Percentiles rank a stretch among this genome's conserved stretches.
These are phyloP conservation scores for Istiophorus platypterus DNA, from an alignment of 2,113 vertebrate genomes.

Conservation along the genomic window DNA sequence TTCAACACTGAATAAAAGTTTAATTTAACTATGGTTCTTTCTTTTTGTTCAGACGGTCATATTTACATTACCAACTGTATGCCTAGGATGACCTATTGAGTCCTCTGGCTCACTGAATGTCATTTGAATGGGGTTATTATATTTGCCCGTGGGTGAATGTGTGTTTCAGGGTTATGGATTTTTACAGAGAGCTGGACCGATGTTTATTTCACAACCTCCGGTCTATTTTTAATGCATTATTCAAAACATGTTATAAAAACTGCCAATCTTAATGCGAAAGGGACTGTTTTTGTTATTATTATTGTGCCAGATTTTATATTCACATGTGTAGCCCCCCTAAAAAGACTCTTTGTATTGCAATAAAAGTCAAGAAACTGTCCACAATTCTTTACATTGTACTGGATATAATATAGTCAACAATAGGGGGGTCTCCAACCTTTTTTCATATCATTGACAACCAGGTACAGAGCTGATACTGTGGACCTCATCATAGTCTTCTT, in stretches of 20 bases:
- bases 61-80: slow-evolving; percentile 31
- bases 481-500: not conserved
- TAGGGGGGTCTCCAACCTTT: slow-evolving; percentile 6
- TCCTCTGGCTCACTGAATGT: slow-evolving; percentile 32
- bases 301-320: slow-evolving; percentile 44
- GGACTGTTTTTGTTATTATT: slow-evolving; percentile 54
- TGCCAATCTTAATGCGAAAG: slow-evolving; percentile 25
- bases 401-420: slow-evolving; percentile 29
- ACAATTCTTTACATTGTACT: slow-evolving; percentile 16
- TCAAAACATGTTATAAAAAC: slow-evolving; percentile 56
- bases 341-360: slow-evolving; percentile 17
- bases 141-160: slow-evolving; percentile 33
- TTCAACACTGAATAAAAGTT: slow-evolving; percentile 30
- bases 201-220: slow-evolving; percentile 58
- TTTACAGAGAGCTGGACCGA: slow-evolving; percentile 32
- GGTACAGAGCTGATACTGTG: not conserved
- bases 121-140: slow-evolving; percentile 33
- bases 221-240: slow-evolving; percentile 70
- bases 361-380: slow-evolving; percentile 46
- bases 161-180: slow-evolving; percentile 33
- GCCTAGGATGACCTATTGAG: slow-evolving; percentile 29
- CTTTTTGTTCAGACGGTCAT: slow-evolving; percentile 19
- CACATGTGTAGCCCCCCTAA: slow-evolving; percentile 9
- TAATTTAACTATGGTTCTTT: slow-evolving; percentile 7
- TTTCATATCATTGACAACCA: slow-evolving; percentile 10